These are phyloP conservation scores for Marcusenius ussheri DNA, from an alignment of 2,113 vertebrate genomes.

Conservation along the genomic window DNA sequence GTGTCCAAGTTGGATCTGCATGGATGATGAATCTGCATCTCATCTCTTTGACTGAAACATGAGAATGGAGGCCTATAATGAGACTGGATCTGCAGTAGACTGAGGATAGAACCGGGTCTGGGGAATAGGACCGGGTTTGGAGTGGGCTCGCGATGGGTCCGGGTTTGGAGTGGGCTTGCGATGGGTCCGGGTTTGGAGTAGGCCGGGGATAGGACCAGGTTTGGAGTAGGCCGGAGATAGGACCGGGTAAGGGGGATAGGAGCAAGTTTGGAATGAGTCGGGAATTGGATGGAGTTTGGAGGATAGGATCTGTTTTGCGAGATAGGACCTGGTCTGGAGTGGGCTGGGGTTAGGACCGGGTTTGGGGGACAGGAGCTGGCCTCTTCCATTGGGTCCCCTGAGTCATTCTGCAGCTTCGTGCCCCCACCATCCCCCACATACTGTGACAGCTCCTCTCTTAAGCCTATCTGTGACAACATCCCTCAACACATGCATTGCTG, in stretches of 20 bases:
- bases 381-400: neutral
- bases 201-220: neutral
- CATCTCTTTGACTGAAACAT: neutral
- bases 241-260: too few species aligned
- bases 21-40: neutral
- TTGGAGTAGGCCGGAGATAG: neutral
- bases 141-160: neutral
- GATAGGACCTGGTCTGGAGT: neutral
- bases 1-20: neutral
- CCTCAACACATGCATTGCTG: neutral
- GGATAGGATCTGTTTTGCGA: neutral
- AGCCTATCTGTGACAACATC: neutral
- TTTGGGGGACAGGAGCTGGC: neutral
- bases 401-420: neutral
- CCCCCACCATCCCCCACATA: neutral
- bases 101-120: neutral
- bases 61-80: neutral
- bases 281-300: neutral
- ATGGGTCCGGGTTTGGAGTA: neutral
- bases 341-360: neutral
- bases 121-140: neutral
- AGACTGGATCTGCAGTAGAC: neutral
- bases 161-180: neutral
- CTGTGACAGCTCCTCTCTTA: neutral
- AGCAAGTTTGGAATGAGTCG: too few species aligned